Base-by-base conservation (phyloP, 2,888 invertebrate species). In the Resseliella maxima region DNA sequence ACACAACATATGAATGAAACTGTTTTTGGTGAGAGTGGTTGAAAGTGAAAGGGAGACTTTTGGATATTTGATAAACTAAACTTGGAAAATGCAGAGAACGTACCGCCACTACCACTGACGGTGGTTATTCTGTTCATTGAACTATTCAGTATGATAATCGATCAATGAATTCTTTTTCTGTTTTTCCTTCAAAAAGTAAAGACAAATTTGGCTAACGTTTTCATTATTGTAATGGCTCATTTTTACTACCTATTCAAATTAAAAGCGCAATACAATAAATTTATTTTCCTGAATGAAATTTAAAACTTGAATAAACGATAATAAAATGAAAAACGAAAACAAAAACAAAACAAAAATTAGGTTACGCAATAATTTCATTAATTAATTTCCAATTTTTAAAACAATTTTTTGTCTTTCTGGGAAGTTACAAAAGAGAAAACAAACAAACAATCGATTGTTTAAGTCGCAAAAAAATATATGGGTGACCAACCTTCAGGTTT, bases 401-500 rank as follows among this genome's bases (percentile, higher is more conserved):
- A 35, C 15, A 59, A 24, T 59, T 59, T 59, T 59, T 59, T 59
- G 31, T 1, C 0, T 72, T 72, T 31, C 15, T 31, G 0, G 72
- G 72, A 72, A 72, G 31, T 72, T 31, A 2, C 10, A 50, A 50
- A 18, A 41, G 41, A 50, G 24, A 24, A n/a, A 59, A 12, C n/a
- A 27, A 59, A n/a, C n/a, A 59, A 59, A 59, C 18, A 15, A 18
- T 50, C 41, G 46, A 8, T 50, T 18, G 18, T 15, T 50, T 50
- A 18, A 2, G 46, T 8, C 46, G 46, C 8, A 2, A 50, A 50
- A 50, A 18, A 18, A 50, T 15, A 18, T 50, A 18, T 50, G 18
- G 46, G 36, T 24, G 41, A 35, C 54, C 2, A 31, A 90, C 90
- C 90, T 89, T 89, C 90, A 87, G 88, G 86, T 88, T 88, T 88